Conservation (phyloP, 1,140 invertebrate genomes). For the Elymnias hypermnestra region DNA sequence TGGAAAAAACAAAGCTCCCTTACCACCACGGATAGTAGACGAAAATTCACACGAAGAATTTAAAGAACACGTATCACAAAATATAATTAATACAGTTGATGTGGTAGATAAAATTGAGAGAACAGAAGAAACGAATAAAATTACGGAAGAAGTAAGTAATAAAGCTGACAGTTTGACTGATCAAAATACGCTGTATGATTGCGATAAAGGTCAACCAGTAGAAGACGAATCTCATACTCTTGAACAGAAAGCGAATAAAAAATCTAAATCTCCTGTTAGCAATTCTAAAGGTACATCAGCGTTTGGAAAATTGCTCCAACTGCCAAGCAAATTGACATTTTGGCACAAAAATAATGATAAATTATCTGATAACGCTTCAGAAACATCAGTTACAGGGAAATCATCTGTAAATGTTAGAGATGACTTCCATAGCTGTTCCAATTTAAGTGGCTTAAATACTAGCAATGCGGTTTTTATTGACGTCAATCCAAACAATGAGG, state of each 20-base stretch:
- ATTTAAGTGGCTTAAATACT: constrained; percentile 25
- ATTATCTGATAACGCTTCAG: constrained; percentile 36
- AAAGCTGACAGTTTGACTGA: not conserved
- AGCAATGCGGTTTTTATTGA: constrained; percentile 6
- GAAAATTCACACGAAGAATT: constrained; percentile 18
- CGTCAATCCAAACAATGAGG: no score
- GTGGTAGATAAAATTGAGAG: not conserved
- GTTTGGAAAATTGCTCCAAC: constrained; percentile 64
- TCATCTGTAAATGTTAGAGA: constrained; percentile 38
- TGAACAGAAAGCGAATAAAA: constrained; percentile 36
- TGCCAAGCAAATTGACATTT: constrained; percentile 70
- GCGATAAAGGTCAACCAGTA: no score
- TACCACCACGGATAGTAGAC: constrained; percentile 15
- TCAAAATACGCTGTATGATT: not conserved
- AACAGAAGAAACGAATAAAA: constrained; percentile 1
- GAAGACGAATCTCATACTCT: no score
- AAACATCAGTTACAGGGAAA: constrained; percentile 37
- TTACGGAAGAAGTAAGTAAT: not conserved
- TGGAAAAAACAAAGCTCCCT: constrained; percentile 67
- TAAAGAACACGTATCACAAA: no score
- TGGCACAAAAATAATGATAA: constrained; percentile 64
- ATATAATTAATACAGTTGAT: no score
- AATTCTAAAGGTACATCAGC: constrained; percentile 37
- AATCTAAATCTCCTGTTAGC: constrained; percentile 49
- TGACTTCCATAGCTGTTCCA: constrained; percentile 39